phyloP scores from a whole-genome alignment of 2,797 vertebrate species.

The Hemitrygon akajei region DNA sequence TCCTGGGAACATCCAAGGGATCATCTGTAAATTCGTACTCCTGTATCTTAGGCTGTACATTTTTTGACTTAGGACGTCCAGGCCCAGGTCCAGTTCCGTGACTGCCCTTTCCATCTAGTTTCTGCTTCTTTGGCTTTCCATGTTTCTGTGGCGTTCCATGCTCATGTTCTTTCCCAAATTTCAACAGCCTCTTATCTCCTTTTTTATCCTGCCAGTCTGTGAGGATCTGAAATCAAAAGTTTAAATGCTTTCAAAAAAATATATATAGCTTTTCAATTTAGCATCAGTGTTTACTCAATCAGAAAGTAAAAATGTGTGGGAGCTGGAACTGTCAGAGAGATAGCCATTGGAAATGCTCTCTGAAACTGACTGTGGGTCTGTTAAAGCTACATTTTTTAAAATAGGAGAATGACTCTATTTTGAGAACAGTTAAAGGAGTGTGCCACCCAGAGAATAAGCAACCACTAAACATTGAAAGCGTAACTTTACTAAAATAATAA shows the following conservation, averaged over 20 bases:
- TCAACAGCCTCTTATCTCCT: constrained; percentile 85
- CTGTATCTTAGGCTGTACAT: constrained; percentile 84
- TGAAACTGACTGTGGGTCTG: not conserved
- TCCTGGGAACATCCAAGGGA: constrained; percentile 85
- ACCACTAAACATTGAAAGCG: not conserved
- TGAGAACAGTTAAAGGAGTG: not conserved
- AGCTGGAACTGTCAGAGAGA: not conserved
- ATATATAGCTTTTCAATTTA: no score
- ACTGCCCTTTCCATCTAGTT: constrained; percentile 82
- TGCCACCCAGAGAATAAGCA: not conserved
- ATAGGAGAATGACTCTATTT: not conserved
- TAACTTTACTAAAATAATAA: not conserved
- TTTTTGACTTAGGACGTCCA: constrained; percentile 88
- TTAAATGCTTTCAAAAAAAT: not conserved
- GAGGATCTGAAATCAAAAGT: constrained; percentile 70
- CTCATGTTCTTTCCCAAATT: constrained; percentile 83
- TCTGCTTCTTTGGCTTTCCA: constrained; percentile 91
- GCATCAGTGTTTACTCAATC: not conserved
- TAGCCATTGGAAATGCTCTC: not conserved
- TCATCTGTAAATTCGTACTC: constrained; percentile 97
- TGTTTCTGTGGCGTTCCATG: constrained; percentile 79
- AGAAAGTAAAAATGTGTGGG: not conserved
- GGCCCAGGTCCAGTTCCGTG: constrained; percentile 83
- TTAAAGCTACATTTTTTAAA: not conserved
- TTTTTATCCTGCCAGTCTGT: constrained; percentile 99